These are phyloP conservation scores for Pasiphila rectangulata DNA, from an alignment of 2,888 invertebrate genomes.

Conservation along the genomic window DNA sequence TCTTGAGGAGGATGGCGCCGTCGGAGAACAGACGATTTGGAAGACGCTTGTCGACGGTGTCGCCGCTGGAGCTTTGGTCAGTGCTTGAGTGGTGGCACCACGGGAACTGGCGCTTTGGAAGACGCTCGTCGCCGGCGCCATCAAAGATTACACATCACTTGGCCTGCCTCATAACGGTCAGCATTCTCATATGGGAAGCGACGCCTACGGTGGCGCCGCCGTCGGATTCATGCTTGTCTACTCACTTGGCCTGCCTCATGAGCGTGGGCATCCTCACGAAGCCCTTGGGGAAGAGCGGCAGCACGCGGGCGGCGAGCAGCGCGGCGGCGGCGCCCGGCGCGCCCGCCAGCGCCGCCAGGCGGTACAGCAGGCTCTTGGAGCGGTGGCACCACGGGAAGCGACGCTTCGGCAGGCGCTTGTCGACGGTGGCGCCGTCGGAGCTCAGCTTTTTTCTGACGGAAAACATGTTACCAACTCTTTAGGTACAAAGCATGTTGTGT, in stretches of 20 bases:
- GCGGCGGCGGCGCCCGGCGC: conserved; percentile 54
- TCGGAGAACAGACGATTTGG: conserved; percentile 87
- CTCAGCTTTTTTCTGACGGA: conserved; percentile 67
- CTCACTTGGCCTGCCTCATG: conserved; percentile 74
- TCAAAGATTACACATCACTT: too few species aligned
- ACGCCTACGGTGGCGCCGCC: too few species aligned
- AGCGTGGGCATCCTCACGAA: conserved; percentile 83
- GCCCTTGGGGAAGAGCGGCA: conserved; percentile 84
- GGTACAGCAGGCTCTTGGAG: conserved; percentile 36
- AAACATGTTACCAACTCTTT: too few species aligned
- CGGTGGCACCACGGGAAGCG: conserved; percentile 85
- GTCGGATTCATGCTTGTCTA: too few species aligned
- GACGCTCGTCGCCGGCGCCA: too few species aligned
- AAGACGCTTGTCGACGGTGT: conserved; percentile 79
- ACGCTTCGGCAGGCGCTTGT: conserved; percentile 83
- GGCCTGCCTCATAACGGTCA: too few species aligned
- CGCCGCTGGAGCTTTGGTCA: conserved; percentile 57
- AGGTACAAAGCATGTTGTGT: too few species aligned
- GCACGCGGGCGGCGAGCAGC: conserved; percentile 81
- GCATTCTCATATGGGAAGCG: too few species aligned
- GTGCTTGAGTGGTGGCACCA: too few species aligned
- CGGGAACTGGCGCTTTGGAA: too few species aligned
- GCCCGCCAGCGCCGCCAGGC: conserved; percentile 32
- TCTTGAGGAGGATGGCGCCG: conserved; percentile 78
- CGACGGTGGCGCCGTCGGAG: conserved; percentile 69